A percentile compares a stretch with the other conserved stretches of the same genome.
phyloP scores from a whole-genome alignment of 2,888 invertebrate genomes.

The Malacosoma neustria region DNA sequence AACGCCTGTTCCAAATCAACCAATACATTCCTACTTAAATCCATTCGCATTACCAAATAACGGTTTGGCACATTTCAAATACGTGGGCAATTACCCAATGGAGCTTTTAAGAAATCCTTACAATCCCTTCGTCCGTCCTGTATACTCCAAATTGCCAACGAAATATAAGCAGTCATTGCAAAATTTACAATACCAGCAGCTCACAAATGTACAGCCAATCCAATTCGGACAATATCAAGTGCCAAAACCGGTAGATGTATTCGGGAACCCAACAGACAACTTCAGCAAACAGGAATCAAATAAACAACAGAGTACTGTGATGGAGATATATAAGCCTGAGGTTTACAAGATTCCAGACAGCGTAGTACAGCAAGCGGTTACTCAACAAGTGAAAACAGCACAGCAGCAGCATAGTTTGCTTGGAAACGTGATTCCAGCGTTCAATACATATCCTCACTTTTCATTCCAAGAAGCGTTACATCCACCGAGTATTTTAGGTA shows the following conservation, averaged over 20 bases:
- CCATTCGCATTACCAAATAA: constrained; percentile 53
- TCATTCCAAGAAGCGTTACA: constrained; percentile 49
- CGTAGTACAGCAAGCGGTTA: constrained; percentile 43
- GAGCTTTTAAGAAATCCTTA: constrained; percentile 44
- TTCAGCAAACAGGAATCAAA: constrained; percentile 41
- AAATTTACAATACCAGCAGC: constrained; percentile 37
- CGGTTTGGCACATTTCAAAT: constrained; percentile 49
- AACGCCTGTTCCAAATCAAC: constrained; percentile 47
- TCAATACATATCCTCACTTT: constrained; percentile 45
- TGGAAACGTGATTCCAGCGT: constrained; percentile 27
- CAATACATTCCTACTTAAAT: constrained; percentile 61
- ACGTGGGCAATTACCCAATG: constrained; percentile 34
- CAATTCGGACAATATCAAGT: constrained; percentile 54
- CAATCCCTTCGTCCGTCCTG: constrained; percentile 48
- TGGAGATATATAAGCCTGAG: constrained; percentile 57
- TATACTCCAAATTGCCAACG: constrained; percentile 46
- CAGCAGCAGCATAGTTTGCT: constrained; percentile 50
- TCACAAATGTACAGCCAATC: constrained; percentile 51
- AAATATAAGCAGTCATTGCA: constrained; percentile 47
- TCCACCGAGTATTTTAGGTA: constrained; percentile 60
- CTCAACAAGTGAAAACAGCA: constrained; percentile 56
- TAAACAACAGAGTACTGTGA: constrained; percentile 25
- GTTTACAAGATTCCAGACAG: constrained; percentile 56
- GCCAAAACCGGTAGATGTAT: constrained; percentile 43
- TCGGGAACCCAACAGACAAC: constrained; percentile 45